Evolutionary conservation across 2,113 vertebrate species (phyloP).

Genomic region (Mystacornis crossleyi): DNA sequence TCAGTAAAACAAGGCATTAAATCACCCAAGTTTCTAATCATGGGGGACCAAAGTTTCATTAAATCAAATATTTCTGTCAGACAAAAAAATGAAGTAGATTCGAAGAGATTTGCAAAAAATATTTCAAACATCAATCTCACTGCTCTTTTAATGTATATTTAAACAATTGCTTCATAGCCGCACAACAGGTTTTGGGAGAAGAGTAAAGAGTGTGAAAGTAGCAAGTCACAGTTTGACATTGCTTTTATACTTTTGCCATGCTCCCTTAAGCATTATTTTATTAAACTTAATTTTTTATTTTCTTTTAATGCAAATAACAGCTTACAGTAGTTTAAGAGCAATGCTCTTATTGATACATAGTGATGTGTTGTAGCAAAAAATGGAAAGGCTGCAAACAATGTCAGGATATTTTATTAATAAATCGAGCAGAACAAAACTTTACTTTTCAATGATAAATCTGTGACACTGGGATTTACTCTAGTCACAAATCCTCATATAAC

Average conservation of each 20-base stretch:
- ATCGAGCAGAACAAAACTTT: not conserved
- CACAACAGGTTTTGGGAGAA: not conserved
- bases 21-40: not conserved
- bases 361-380: not conserved
- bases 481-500: not conserved
- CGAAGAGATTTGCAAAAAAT: conserved; percentile 22
- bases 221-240: not conserved
- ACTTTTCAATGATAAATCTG: not conserved
- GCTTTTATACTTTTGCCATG: not conserved
- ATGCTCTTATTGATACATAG: not conserved
- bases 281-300: not conserved
- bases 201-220: not conserved
- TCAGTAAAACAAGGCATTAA: not conserved
- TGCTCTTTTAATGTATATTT: conserved; percentile 34
- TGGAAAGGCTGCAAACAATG: not conserved
- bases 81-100: not conserved
- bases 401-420: not conserved
- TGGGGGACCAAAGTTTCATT: not conserved
- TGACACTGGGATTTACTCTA: not conserved
- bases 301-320: not conserved
- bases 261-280: not conserved
- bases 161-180: not conserved
- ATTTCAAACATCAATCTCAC: not conserved
- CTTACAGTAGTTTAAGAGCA: not conserved
- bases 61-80: not conserved